phyloP scores from a whole-genome alignment of 37 sponge, comb jelly and placozoan species.

The Beroe ovata region DNA sequence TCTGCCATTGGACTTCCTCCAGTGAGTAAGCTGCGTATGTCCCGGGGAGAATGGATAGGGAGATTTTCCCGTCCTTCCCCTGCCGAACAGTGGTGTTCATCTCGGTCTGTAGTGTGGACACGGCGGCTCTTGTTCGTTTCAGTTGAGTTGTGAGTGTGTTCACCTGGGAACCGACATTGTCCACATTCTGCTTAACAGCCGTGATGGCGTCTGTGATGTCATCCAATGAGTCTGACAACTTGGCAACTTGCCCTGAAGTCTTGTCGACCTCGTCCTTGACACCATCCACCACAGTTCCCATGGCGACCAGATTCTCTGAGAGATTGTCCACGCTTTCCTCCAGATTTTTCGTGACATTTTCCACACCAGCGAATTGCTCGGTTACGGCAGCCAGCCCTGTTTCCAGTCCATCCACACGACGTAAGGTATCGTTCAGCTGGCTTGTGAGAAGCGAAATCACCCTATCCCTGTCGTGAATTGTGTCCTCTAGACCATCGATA shows the following conservation, averaged over 20 bases:
- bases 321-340: background rate
- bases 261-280: background rate
- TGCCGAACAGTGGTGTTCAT: background rate
- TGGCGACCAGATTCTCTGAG: background rate
- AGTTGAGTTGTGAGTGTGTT: background rate
- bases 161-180: background rate
- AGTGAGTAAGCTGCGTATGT: background rate
- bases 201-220: background rate
- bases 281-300: background rate
- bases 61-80: background rate
- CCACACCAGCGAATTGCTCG: background rate
- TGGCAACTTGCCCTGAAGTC: background rate
- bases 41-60: background rate
- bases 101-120: background rate
- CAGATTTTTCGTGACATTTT: background rate
- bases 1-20: conserved; percentile 27
- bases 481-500: background rate
- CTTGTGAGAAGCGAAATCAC: background rate
- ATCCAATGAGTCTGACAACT: background rate
- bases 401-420: background rate
- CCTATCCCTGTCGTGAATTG: background rate
- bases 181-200: background rate
- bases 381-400: background rate
- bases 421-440: background rate
- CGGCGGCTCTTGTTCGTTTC: background rate